Percentiles rank a stretch among this genome's conserved stretches.
phyloP scores from a whole-genome alignment of 1,140 invertebrate species.

The Brachionus calyciflorus region DNA sequence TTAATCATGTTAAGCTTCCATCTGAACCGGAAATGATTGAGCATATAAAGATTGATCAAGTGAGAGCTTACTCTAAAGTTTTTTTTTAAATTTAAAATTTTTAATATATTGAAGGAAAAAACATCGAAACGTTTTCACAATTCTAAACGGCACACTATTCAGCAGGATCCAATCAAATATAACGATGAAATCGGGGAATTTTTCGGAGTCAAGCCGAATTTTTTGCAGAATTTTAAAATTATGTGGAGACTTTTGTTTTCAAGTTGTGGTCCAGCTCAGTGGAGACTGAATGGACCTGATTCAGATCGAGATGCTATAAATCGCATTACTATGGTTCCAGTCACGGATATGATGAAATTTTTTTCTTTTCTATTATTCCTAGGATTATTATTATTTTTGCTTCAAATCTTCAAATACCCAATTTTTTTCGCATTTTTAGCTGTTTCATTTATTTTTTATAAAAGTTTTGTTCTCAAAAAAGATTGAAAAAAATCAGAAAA shows the following conservation, averaged over 20 bases:
- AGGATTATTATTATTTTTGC: not conserved
- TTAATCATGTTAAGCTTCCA: slow-evolving; percentile 52
- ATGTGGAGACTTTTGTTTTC: slow-evolving; percentile 50
- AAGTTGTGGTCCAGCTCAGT: slow-evolving; percentile 43
- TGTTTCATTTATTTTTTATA: slow-evolving; percentile 1
- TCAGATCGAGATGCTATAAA: not conserved
- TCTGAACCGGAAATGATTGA: slow-evolving; percentile 51
- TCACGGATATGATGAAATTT: slow-evolving; percentile 45
- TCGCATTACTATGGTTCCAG: slow-evolving; percentile 6
- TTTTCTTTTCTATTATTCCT: slow-evolving; percentile 42
- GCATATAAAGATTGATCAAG: slow-evolving; percentile 51
- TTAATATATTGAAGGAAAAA: slow-evolving; percentile 1
- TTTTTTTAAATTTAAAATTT: not conserved
- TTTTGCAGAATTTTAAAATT: slow-evolving; percentile 51
- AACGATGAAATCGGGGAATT: slow-evolving; percentile 55
- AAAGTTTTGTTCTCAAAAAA: not conserved
- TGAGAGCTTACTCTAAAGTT: not conserved
- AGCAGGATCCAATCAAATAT: slow-evolving; percentile 56
- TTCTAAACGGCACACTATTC: slow-evolving; percentile 56
- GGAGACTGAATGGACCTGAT: slow-evolving; percentile 32
- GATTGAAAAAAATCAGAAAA: not conserved
- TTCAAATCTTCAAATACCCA: not conserved
- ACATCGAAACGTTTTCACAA: slow-evolving; percentile 50
- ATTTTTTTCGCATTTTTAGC: slow-evolving; percentile 7
- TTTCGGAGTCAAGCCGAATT: slow-evolving; percentile 54